Evolutionary conservation across 2,113 vertebrate genomes (phyloP).

Genomic region (Campylorhamphus procurvoides): DNA sequence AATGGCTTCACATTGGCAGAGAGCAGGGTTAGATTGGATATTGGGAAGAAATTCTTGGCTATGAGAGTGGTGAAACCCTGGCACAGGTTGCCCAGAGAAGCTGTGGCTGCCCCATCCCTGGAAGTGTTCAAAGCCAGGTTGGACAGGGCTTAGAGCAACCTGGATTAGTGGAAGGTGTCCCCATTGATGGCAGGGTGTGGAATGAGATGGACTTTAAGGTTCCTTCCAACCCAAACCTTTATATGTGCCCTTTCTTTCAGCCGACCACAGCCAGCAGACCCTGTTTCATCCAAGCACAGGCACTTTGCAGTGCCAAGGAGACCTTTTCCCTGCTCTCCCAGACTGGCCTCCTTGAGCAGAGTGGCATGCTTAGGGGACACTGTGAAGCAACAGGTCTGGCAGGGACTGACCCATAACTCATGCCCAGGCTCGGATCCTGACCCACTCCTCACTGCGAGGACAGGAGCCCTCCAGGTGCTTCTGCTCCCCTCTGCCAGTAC

Average conservation of each 20-base stretch:
- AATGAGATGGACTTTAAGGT: background rate
- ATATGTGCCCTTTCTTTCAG: background rate
- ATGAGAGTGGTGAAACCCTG: rapidly evolving
- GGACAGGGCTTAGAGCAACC: background rate
- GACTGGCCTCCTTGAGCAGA: background rate
- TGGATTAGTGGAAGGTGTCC: background rate
- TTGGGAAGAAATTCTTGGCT: background rate
- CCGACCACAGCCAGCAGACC: background rate
- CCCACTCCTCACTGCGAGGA: background rate
- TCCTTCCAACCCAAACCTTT: background rate
- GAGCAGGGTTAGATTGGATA: rapidly evolving
- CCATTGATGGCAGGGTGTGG: too few species aligned
- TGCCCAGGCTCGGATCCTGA: background rate
- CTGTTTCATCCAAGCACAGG: background rate
- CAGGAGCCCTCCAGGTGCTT: background rate
- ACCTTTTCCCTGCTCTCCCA: background rate
- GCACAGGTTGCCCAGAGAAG: background rate
- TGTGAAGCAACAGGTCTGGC: rapidly evolving
- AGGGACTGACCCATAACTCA: background rate
- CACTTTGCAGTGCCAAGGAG: background rate
- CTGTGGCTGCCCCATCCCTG: background rate
- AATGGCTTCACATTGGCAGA: background rate
- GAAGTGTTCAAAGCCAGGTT: background rate
- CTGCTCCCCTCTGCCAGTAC: background rate
- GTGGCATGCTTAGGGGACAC: rapidly evolving